Percentiles rank a stretch among this genome's conserved stretches.
Conservation (phyloP, 2,113 vertebrate genomes). For the Burhinus oedicnemus region DNA sequence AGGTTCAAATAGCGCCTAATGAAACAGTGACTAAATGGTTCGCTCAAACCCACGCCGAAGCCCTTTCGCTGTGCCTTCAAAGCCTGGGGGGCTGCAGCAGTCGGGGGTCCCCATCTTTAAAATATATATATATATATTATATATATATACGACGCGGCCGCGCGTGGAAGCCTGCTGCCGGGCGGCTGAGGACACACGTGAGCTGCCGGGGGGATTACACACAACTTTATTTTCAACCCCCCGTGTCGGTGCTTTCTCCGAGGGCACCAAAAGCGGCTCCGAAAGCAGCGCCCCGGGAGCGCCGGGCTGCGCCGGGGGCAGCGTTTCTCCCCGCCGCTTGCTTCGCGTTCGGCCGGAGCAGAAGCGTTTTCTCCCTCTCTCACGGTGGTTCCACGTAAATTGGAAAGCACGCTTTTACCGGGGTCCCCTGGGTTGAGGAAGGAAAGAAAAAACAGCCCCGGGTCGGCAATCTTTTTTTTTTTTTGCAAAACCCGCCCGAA, state of each 20-base stretch:
- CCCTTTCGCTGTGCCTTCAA: slow-evolving; percentile 85
- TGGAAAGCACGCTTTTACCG: neutral
- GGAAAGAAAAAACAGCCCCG: neutral
- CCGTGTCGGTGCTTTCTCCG: neutral
- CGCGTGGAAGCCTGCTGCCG: too few relatives aligned
- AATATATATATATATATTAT: neutral
- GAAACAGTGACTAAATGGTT: slow-evolving; percentile 96
- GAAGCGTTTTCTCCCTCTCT: neutral
- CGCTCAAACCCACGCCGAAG: slow-evolving; percentile 78
- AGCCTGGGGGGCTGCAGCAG: slow-evolving; percentile 75
- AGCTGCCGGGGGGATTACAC: rapidly evolving
- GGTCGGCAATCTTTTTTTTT: neutral
- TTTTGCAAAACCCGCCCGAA: neutral
- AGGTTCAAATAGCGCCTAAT: slow-evolving; percentile 98
- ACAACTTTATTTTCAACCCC: neutral
- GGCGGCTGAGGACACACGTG: neutral
- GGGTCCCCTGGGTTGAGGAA: neutral
- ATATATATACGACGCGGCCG: neutral
- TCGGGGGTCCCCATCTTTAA: slow-evolving; percentile 76
- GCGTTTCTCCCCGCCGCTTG: neutral
- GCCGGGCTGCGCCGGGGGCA: neutral
- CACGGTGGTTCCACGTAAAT: neutral
- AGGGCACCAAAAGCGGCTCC: rapidly evolving
- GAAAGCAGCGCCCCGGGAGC: neutral
- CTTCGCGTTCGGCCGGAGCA: neutral